phyloP scores from a whole-genome alignment of 2,113 vertebrate species.

The Corapipo altera region DNA sequence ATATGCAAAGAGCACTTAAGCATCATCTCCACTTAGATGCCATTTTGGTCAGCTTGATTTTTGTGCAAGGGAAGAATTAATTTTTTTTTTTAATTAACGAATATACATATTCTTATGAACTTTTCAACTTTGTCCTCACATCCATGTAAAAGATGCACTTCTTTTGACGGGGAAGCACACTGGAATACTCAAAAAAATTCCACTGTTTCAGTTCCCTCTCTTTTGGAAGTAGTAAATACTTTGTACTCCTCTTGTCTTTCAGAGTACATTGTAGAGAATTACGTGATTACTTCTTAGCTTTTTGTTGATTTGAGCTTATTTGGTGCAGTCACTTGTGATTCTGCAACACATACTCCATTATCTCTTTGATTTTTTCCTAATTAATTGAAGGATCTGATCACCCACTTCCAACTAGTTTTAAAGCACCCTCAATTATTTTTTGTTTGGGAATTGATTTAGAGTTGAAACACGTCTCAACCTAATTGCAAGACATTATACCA shows the following conservation, averaged over 20 bases:
- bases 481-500: slow-evolving; percentile 7
- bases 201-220: neutral
- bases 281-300: slow-evolving; percentile 29
- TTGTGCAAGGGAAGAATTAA: neutral
- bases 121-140: neutral
- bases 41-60: neutral
- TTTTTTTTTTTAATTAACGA: neutral
- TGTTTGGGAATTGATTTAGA: slow-evolving; percentile 27
- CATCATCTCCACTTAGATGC: neutral
- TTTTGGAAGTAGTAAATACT: neutral
- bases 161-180: neutral
- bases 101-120: neutral
- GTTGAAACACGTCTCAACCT: neutral
- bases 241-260: neutral
- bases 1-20: neutral
- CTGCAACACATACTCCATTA: neutral
- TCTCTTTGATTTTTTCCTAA: slow-evolving; percentile 44
- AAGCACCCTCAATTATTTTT: slow-evolving; percentile 53
- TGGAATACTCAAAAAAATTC: neutral
- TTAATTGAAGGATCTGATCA: slow-evolving; percentile 60
- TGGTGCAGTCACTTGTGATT: slow-evolving; percentile 28
- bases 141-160: neutral
- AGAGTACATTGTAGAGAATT: neutral
- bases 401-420: slow-evolving; percentile 30
- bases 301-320: slow-evolving; percentile 47